These are phyloP conservation scores for Cyprinodon diabolis DNA, from an alignment of 2,797 vertebrate genomes.

Conservation along the genomic window DNA sequence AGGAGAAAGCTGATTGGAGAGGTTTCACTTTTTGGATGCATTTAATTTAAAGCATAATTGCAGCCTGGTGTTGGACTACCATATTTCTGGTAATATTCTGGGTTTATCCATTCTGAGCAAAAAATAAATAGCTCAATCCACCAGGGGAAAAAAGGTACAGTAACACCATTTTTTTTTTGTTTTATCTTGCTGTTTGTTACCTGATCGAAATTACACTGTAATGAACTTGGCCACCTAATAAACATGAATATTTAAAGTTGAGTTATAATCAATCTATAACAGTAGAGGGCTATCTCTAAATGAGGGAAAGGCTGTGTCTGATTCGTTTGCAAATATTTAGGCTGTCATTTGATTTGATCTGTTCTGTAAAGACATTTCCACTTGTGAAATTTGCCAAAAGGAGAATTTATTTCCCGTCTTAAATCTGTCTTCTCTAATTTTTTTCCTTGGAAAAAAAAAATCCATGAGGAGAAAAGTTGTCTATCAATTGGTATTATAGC, in stretches of 20 bases:
- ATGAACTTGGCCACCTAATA: slow-evolving; percentile 32
- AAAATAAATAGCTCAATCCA: slow-evolving; percentile 48
- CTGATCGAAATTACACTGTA: background rate
- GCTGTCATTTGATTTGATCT: slow-evolving; percentile 73
- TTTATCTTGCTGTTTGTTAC: background rate
- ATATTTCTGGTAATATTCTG: slow-evolving; percentile 19
- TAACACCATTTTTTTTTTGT: background rate
- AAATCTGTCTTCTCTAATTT: background rate
- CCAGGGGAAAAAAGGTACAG: slow-evolving; percentile 32
- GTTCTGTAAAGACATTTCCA: slow-evolving; percentile 60
- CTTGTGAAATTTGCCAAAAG: slow-evolving; percentile 34
- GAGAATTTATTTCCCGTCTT: background rate
- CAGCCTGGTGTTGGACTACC: slow-evolving; percentile 18
- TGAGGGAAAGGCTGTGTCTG: background rate
- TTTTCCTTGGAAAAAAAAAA: slow-evolving; percentile 8
- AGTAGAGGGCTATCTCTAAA: background rate
- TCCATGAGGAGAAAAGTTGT: background rate
- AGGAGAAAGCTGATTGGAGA: slow-evolving; percentile 49
- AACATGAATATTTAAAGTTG: slow-evolving; percentile 52
- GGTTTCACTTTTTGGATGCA: slow-evolving; percentile 39
- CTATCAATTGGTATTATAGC: background rate
- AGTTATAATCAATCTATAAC: slow-evolving; percentile 52
- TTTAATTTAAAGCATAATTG: slow-evolving; percentile 64
- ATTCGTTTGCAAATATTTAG: slow-evolving; percentile 56
- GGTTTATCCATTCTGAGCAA: slow-evolving; percentile 9